These are phyloP conservation scores for Meloidogyne hapla DNA, from an alignment of 1,140 invertebrate genomes.

Conservation along the genomic window DNA sequence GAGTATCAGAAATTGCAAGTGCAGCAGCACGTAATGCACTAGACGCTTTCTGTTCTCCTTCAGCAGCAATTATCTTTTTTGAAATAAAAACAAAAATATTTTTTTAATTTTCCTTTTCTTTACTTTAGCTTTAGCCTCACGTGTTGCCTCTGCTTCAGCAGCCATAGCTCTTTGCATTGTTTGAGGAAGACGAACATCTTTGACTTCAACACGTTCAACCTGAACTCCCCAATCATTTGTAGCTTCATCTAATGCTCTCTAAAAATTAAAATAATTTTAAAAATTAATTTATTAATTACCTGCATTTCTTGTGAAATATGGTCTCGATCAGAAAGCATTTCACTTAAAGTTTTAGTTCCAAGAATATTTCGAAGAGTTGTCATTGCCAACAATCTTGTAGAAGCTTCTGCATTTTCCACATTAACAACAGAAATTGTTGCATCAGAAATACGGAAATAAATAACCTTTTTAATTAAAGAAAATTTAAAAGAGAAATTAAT, in stretches of 20 bases:
- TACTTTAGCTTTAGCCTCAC: constrained; percentile 58
- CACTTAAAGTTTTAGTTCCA: constrained; percentile 79
- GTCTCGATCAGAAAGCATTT: constrained; percentile 85
- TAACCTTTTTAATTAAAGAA: constrained; percentile 2
- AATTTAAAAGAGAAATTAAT: not conserved
- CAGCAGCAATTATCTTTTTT: constrained; percentile 62
- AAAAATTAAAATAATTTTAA: not conserved
- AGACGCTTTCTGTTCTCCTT: constrained; percentile 65
- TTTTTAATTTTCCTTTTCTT: not conserved
- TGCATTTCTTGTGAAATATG: constrained; percentile 81
- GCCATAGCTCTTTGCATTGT: constrained; percentile 67
- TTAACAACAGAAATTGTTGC: constrained; percentile 77
- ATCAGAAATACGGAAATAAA: constrained; percentile 78
- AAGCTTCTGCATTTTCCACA: constrained; percentile 80
- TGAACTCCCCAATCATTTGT: constrained; percentile 71
- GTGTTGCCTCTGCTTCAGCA: constrained; percentile 65
- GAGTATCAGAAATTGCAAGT: constrained; percentile 70
- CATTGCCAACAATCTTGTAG: constrained; percentile 76
- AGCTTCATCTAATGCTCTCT: constrained; percentile 70
- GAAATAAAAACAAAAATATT: not conserved
- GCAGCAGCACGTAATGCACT: constrained; percentile 65
- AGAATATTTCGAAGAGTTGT: constrained; percentile 82
- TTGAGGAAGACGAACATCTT: constrained; percentile 67
- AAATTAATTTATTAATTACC: not conserved
- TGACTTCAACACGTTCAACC: constrained; percentile 90